A percentile compares a stretch with the other conserved stretches of the same genome.
Conservation (phyloP, 2,888 invertebrate species). For the Ectemnius continuus region DNA sequence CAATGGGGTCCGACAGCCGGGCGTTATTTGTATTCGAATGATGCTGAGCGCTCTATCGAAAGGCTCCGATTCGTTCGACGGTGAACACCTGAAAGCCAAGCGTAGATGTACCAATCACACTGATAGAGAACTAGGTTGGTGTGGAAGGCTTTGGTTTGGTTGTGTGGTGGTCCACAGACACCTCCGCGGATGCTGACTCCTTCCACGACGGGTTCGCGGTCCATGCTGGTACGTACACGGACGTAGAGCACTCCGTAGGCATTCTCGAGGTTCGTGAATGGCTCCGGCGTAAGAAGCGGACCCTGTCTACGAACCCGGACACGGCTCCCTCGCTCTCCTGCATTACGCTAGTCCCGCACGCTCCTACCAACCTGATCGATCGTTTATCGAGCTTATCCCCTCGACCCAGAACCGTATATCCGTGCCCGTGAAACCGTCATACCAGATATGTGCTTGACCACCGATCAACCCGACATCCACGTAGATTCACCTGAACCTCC, state of each 20-base stretch:
- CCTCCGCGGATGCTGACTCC: conserved; percentile 10
- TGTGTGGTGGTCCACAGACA: conserved; percentile 17
- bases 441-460: conserved; percentile 3
- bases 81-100: conserved; percentile 15
- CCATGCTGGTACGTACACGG: conserved; percentile 13
- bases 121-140: background rate
- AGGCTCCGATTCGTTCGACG: conserved; percentile 2
- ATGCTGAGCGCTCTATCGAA: conserved; percentile 7
- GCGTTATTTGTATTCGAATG: no score
- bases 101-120: conserved; percentile 1
- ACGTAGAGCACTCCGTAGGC: conserved; percentile 14
- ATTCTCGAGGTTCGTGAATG: conserved; percentile 41
- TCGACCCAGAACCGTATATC: conserved; percentile 53
- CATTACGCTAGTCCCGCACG: conserved; percentile 39
- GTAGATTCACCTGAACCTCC: background rate
- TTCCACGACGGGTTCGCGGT: conserved; percentile 13
- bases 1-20: conserved; percentile 9
- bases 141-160: conserved; percentile 16
- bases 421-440: conserved; percentile 55
- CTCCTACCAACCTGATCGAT: conserved; percentile 38
- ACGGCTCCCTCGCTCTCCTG: conserved; percentile 35
- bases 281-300: conserved; percentile 48
- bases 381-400: conserved; percentile 37
- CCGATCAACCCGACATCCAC: background rate
- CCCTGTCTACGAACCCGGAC: conserved; percentile 58